A percentile compares a stretch with the other conserved stretches of the same genome.
phyloP scores from a whole-genome alignment of 2,888 invertebrate species.

The Drosophila tanythrix region DNA sequence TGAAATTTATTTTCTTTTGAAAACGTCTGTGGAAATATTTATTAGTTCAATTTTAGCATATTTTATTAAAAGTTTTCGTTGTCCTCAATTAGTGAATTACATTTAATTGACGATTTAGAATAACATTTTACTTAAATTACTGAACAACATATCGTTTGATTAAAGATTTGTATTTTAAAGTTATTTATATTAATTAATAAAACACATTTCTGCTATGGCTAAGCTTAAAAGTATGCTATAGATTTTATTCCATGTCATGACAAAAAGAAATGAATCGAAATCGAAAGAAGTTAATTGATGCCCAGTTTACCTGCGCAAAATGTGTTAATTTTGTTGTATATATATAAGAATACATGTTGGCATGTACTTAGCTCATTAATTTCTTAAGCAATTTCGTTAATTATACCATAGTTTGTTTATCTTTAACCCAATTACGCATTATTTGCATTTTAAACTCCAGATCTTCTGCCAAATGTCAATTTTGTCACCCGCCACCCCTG shows the following conservation, averaged over 20 bases:
- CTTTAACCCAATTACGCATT: constrained; percentile 2
- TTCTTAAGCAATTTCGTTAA: not conserved
- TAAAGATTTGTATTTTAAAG: not conserved
- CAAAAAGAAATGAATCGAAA: not conserved
- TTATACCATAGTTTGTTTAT: not conserved
- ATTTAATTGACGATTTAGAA: not conserved
- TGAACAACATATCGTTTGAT: not conserved
- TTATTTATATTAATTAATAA: not conserved
- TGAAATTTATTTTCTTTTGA: constrained; percentile 4
- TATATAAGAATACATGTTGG: not conserved
- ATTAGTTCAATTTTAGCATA: not conserved
- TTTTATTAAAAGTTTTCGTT: not conserved
- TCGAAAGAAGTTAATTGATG: not conserved
- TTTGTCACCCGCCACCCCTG: not conserved
- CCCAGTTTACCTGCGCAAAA: not conserved
- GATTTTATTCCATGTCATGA: not conserved
- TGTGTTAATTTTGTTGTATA: not conserved
- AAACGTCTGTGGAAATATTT: not conserved
- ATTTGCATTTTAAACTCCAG: constrained; percentile 34
- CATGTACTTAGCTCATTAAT: not conserved
- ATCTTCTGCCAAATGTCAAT: constrained; percentile 2
- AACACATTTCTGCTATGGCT: not conserved
- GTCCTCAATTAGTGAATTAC: not conserved
- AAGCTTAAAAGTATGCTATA: constrained; percentile 3
- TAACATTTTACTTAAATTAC: not conserved